Evolutionary conservation across 2,113 vertebrate genomes (phyloP).

Genomic region (Psittacula cyanocephala): DNA sequence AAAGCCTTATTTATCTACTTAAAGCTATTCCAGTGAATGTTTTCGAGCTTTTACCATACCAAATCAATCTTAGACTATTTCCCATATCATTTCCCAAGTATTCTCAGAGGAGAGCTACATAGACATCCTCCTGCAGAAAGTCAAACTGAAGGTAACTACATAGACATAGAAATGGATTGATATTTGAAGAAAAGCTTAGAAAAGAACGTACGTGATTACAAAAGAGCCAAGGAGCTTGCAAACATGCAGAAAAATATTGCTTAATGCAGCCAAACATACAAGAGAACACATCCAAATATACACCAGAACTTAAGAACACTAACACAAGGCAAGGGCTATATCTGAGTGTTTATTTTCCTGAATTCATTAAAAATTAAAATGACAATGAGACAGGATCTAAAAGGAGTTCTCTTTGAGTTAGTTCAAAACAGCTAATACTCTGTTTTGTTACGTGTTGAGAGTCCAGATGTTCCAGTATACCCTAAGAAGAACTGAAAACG

Average conservation of each 20-base stretch:
- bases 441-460: neutral
- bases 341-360: neutral
- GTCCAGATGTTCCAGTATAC: neutral
- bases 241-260: neutral
- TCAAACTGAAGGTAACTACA: neutral
- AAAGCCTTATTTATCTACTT: neutral
- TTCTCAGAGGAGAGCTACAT: neutral
- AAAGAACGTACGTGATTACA: neutral
- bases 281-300: neutral
- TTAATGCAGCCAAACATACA: neutral
- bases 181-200: neutral
- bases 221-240: neutral
- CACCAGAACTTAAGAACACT: neutral
- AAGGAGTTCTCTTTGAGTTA: too few species aligned
- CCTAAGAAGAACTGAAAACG: neutral
- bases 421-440: too few species aligned
- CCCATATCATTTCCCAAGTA: neutral
- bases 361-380: neutral
- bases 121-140: neutral
- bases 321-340: neutral
- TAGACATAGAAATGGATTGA: neutral
- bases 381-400: neutral
- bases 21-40: neutral
- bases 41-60: neutral
- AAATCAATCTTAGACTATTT: neutral